Conservation (phyloP, 2,797 vertebrate genomes). For the Xyrichtys novacula region DNA sequence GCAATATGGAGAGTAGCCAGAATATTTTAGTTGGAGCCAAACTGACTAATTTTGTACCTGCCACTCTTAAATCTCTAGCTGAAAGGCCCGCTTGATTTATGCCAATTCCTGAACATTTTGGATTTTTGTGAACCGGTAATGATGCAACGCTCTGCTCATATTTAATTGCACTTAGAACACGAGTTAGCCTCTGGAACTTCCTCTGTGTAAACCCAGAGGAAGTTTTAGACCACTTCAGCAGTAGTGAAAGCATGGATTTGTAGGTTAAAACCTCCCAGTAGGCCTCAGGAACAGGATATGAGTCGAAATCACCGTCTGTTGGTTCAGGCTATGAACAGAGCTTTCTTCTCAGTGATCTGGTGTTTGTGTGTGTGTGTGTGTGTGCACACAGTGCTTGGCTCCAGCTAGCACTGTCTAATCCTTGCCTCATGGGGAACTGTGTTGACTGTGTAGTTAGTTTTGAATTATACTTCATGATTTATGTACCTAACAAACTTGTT, state of each 20-base stretch:
- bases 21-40: too few species aligned
- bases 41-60: too few species aligned
- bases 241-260: conserved; percentile 36
- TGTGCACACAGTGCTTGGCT: conserved; percentile 39
- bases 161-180: conserved; percentile 11
- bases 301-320: conserved; percentile 58
- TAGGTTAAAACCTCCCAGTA: conserved; percentile 33
- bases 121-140: background rate
- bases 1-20: too few species aligned
- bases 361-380: conserved; percentile 56
- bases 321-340: conserved; percentile 55
- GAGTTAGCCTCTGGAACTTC: conserved; percentile 21
- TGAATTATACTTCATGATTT: conserved; percentile 40
- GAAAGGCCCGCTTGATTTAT: background rate
- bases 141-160: conserved; percentile 9
- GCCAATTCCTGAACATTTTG: background rate
- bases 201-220: conserved; percentile 14
- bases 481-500: conserved; percentile 13
- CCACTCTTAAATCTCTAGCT: too few species aligned
- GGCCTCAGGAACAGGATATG: conserved; percentile 63
- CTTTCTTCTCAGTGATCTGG: conserved; percentile 51
- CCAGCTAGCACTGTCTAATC: conserved; percentile 43
- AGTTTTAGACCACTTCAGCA: conserved; percentile 28
- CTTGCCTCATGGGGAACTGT: conserved; percentile 44
- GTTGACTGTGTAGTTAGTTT: conserved; percentile 48